Percentiles rank a stretch among this genome's conserved stretches.
These are phyloP conservation scores for Flabesymbios commensalis DNA, from an alignment of 2,888 invertebrate species.

Conservation along the genomic window DNA sequence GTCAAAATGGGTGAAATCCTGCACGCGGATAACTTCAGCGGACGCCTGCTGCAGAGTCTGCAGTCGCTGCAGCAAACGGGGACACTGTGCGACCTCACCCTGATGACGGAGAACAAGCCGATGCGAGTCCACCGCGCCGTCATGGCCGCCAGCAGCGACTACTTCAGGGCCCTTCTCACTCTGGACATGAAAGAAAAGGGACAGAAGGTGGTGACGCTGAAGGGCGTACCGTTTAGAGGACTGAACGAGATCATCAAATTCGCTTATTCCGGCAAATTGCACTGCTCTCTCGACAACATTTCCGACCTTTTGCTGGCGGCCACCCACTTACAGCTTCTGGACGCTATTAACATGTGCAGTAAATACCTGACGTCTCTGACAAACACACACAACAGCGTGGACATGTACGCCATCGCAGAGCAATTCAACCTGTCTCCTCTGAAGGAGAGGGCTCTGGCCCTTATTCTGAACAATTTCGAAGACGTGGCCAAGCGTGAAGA, in stretches of 20 bases:
- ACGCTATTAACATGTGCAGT: constrained; percentile 18
- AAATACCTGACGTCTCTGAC: constrained; percentile 10
- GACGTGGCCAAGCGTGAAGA: constrained; percentile 11
- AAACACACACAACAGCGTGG: constrained; percentile 9
- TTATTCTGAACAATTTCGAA: constrained; percentile 21
- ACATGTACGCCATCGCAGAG: constrained; percentile 21
- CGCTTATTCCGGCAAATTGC: constrained; percentile 25
- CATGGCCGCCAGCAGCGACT: constrained; percentile 30
- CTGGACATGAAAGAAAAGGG: constrained; percentile 25
- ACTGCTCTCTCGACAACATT: constrained; percentile 24
- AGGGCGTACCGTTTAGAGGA: constrained; percentile 23
- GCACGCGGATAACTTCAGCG: constrained; percentile 4
- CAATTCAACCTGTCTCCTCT: constrained; percentile 14
- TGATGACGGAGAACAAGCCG: constrained; percentile 15
- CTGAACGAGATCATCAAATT: constrained; percentile 23
- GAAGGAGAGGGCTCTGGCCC: constrained; percentile 7
- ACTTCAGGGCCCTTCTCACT: constrained; percentile 24
- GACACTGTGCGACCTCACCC: constrained; percentile 23
- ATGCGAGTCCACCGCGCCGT: constrained; percentile 24
- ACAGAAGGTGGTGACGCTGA: constrained; percentile 6
- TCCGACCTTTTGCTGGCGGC: constrained; percentile 29
- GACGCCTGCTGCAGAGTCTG: constrained; percentile 16
- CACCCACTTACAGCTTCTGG: constrained; percentile 27
- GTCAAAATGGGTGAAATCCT: constrained; percentile 1
- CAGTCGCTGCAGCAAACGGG: constrained; percentile 8